Base-by-base conservation (phyloP, 2,888 invertebrate species). In the Hermaeophaga mercurialis region DNA sequence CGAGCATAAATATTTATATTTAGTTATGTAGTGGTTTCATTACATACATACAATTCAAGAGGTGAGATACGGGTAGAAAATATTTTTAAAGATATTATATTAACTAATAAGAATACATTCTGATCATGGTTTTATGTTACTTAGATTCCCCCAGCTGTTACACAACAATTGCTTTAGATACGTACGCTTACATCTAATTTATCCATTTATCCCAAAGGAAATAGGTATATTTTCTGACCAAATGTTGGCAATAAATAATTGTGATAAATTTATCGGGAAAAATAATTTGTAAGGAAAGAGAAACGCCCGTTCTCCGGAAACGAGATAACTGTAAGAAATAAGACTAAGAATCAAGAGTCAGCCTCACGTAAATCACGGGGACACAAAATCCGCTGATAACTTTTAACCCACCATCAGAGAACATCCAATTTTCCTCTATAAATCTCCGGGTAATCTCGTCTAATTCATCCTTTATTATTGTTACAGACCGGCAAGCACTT, bases 401-500 rank as follows among this genome's bases (percentile, higher is more conserved):
- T 49, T 36, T 43, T 28, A 50, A 45, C 46, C 46, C 22, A 19
- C 26, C 50, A 45, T 52, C 39, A 41, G 46, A 46, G 46, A 52
- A 52, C 46, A 52, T 56, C 46, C 46, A 31, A 34, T 56, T 56
- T 46, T 36, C 46, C 34, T 39, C 31, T 11, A 47, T 43, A 53
- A 57, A 47, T 47, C 57, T 43, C 28, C 43, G 31, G 24, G 14
- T 56, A 52, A 56, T 52, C 56, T 46, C 34, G 41, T 47, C 46
- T 56, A 53, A 47, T 53, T 57, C 53, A 41, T 26, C 17, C 43
- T 58, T 58, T 54, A 54, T 58, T 57, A 47, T 57, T 82, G 81
- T 86, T 88, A 65, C 88, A 94, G 94, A 88, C 90, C 72, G 91
- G 91, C 75, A 94, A 94, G 83, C 94, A 95, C 81, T 93, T 89